These are phyloP conservation scores for Pollenia angustigena DNA, from an alignment of 2,888 invertebrate genomes.

Conservation along the genomic window DNA sequence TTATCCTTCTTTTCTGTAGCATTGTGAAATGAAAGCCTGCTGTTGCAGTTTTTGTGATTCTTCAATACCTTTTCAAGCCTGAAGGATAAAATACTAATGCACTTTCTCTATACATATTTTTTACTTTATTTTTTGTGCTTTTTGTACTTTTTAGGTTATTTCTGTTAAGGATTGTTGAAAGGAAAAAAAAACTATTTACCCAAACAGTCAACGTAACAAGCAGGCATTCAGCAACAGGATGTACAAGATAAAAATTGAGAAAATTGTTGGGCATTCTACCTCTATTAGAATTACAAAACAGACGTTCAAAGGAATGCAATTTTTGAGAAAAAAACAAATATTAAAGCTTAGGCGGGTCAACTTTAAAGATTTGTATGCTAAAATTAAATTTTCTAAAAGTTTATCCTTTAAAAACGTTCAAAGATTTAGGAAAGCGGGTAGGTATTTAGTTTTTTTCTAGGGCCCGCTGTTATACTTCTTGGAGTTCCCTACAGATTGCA, in stretches of 20 bases:
- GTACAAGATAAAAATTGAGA: conserved; percentile 34
- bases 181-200: conserved; percentile 30
- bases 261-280: background rate
- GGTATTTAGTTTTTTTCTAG: no score
- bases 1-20: background rate
- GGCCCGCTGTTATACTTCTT: no score
- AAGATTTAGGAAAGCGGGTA: no score
- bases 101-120: conserved; percentile 10
- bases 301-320: background rate
- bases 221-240: conserved; percentile 47
- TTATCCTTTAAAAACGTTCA: no score
- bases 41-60: conserved; percentile 38
- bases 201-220: conserved; percentile 29
- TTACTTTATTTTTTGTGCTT: background rate
- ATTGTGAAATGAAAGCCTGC: conserved; percentile 47
- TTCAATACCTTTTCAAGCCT: conserved; percentile 42
- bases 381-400: no score
- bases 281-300: background rate
- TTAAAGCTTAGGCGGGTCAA: no score
- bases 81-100: conserved; percentile 53
- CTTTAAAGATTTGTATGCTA: no score
- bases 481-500: no score
- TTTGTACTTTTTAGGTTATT: background rate
- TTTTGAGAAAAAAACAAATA: no score
- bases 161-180: conserved; percentile 1